phyloP scores from a whole-genome alignment of 2,113 vertebrate genomes.

The Delphinapterus leucas region DNA sequence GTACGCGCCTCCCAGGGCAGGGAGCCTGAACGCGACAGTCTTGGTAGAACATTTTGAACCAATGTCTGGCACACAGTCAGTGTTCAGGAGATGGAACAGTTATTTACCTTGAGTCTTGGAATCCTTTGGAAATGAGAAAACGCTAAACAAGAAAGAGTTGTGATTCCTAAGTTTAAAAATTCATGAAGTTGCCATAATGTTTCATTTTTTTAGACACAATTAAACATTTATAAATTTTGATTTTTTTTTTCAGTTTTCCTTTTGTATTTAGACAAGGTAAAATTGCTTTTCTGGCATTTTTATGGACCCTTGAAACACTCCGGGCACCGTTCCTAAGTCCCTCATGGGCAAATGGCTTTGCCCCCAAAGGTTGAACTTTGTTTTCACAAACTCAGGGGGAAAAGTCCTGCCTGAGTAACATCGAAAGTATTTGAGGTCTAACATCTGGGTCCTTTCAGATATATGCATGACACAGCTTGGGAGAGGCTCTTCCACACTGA shows the following conservation, averaged over 20 bases:
- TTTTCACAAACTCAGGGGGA: neutral
- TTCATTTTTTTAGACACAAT: constrained; percentile 30
- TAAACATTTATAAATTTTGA: constrained; percentile 63
- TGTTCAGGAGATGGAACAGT: neutral
- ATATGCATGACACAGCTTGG: accelerated
- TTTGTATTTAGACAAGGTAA: neutral
- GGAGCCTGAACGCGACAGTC: neutral
- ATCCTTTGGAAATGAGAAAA: constrained; percentile 1
- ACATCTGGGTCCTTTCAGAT: neutral
- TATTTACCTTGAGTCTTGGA: neutral
- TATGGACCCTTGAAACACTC: neutral
- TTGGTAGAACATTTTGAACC: neutral
- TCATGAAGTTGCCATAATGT: constrained; percentile 2
- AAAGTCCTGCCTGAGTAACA: neutral
- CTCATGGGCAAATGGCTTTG: neutral
- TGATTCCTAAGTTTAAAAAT: constrained; percentile 51
- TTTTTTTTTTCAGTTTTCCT: neutral
- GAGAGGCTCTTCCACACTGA: neutral
- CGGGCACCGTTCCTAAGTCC: neutral
- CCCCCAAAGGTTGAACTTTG: neutral
- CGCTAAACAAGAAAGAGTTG: neutral
- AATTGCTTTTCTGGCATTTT: constrained; percentile 2
- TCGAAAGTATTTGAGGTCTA: neutral
- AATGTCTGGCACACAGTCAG: neutral
- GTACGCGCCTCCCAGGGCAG: accelerated